Conservation (phyloP, 2,113 vertebrate species). For the Urocolius indicus region DNA sequence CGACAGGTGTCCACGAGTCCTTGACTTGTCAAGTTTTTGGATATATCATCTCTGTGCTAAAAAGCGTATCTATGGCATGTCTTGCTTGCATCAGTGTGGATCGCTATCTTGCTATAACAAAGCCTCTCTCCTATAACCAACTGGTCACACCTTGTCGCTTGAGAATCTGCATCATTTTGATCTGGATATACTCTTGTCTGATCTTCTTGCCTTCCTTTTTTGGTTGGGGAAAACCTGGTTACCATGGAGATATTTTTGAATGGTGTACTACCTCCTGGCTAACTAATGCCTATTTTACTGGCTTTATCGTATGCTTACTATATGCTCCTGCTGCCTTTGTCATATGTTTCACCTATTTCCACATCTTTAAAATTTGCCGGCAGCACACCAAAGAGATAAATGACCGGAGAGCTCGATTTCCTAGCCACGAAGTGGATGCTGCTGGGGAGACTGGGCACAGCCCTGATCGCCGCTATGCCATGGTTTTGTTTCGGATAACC, state of each 20-base stretch:
- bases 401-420: conserved; percentile 92
- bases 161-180: conserved; percentile 91
- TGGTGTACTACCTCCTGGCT: conserved; percentile 98
- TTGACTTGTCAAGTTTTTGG: conserved; percentile 96
- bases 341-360: conserved; percentile 98
- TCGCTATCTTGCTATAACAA: conserved; percentile 96
- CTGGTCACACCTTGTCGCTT: conserved; percentile 96
- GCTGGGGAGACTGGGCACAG: conserved; percentile 87
- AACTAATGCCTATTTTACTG: conserved; percentile 95
- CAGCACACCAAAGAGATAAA: conserved; percentile 98
- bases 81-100: conserved; percentile 97
- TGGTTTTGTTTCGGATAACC: conserved; percentile 97
- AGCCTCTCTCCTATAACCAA: conserved; percentile 97
- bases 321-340: conserved; percentile 96
- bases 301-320: conserved; percentile 95
- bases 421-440: conserved; percentile 90
- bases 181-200: conserved; percentile 95
- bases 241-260: conserved; percentile 98
- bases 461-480: conserved; percentile 93
- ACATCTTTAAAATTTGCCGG: conserved; percentile 98
- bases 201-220: conserved; percentile 97
- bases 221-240: conserved; percentile 98
- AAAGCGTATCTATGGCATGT: conserved; percentile 98
- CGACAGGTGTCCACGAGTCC: conserved; percentile 92
- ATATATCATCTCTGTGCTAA: conserved; percentile 97